Evolutionary conservation across 2,797 vertebrate genomes (phyloP).

Genomic region (Macrochelys suwanniensis): DNA sequence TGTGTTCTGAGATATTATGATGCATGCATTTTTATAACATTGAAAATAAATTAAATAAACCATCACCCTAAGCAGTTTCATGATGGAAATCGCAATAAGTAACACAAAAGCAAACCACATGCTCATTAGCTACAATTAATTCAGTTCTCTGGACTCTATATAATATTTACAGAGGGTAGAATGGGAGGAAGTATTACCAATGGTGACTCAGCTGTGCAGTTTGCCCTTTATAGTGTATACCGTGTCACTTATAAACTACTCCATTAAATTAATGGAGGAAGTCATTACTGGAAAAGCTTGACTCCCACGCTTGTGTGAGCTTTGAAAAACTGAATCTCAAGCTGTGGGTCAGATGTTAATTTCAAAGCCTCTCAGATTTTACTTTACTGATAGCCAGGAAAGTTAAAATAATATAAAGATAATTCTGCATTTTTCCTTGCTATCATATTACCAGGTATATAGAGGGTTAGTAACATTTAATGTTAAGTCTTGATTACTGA

Average conservation of each 20-base stretch:
- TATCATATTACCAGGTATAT: background rate
- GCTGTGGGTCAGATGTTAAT: background rate
- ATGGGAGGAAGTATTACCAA: background rate
- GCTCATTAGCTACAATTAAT: background rate
- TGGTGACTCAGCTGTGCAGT: background rate
- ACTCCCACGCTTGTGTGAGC: background rate
- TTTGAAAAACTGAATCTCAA: background rate
- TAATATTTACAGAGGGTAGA: background rate
- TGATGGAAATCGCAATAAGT: background rate
- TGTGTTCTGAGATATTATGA: background rate
- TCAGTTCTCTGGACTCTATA: background rate
- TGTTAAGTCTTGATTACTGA: background rate
- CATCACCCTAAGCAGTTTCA: background rate
- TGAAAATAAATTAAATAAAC: background rate
- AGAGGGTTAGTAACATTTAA: background rate
- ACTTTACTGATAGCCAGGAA: background rate
- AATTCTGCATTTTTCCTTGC: background rate
- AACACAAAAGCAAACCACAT: background rate
- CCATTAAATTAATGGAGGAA: background rate
- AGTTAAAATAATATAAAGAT: background rate
- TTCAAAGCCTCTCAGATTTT: background rate
- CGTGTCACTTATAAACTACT: background rate
- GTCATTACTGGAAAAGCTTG: background rate
- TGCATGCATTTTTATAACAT: background rate
- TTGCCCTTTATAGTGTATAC: background rate